These are phyloP conservation scores for Lissonota sp. DNA, from an alignment of 2,888 invertebrate species.

Conservation along the genomic window DNA sequence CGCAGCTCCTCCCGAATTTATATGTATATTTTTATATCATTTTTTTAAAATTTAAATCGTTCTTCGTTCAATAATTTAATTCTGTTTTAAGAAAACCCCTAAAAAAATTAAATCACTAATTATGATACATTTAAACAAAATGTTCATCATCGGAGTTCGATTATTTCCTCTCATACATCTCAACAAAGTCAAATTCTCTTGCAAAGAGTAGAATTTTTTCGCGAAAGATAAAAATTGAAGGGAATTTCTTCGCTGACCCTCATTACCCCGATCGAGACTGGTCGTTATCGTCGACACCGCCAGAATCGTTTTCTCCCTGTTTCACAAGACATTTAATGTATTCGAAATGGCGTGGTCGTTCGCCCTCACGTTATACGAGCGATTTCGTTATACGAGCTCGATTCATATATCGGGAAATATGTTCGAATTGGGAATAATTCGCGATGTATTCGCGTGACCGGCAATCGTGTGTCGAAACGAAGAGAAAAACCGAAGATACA, in stretches of 20 bases:
- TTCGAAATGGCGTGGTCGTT: conserved; percentile 3
- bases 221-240: too few relatives aligned
- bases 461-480: conserved; percentile 16
- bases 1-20: too few relatives aligned
- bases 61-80: too few relatives aligned
- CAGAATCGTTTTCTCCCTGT: conserved; percentile 37
- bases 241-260: not conserved
- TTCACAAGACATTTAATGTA: conserved; percentile 50
- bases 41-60: too few relatives aligned
- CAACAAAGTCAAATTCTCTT: too few relatives aligned
- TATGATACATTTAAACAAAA: too few relatives aligned
- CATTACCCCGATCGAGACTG: conserved; percentile 2
- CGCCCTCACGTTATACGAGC: conserved; percentile 4
- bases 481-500: conserved; percentile 12
- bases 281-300: not conserved
- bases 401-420: not conserved
- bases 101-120: too few relatives aligned
- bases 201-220: too few relatives aligned
- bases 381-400: conserved; percentile 20
- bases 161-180: too few relatives aligned
- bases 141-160: too few relatives aligned
- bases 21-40: too few relatives aligned
- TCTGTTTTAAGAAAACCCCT: too few relatives aligned
- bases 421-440: conserved; percentile 37
- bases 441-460: conserved; percentile 33